These are phyloP conservation scores for Conger conger DNA, from an alignment of 2,113 vertebrate genomes.

Conservation along the genomic window DNA sequence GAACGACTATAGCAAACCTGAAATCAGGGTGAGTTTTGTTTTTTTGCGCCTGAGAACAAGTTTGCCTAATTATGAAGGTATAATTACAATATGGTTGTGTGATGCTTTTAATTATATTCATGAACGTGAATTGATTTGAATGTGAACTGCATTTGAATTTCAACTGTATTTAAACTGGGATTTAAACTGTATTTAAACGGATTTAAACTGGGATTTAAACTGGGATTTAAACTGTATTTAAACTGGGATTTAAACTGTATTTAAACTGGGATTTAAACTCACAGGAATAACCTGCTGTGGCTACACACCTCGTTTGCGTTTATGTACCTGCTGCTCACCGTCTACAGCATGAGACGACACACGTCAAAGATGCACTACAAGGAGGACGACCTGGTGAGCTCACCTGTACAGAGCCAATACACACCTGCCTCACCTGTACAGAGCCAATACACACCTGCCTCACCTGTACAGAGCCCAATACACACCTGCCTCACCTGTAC, in stretches of 20 bases:
- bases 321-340: slow-evolving; percentile 92
- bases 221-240: no score
- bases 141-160: no score
- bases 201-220: not conserved
- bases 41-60: not conserved
- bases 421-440: not conserved
- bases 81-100: not conserved
- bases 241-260: no score
- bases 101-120: not conserved
- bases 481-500: no score
- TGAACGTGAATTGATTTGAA: no score
- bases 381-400: slow-evolving; percentile 89
- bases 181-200: no score
- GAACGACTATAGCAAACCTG: slow-evolving; percentile 95
- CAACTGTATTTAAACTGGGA: no score
- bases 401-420: not conserved
- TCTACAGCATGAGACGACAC: slow-evolving; percentile 97
- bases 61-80: not conserved
- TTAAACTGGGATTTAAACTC: not conserved
- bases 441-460: no score
- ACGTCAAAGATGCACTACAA: slow-evolving; percentile 99
- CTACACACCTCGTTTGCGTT: slow-evolving; percentile 94
- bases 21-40: slow-evolving; percentile 81
- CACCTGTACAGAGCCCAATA: no score
- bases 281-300: slow-evolving; percentile 91